Evolutionary conservation across 2,888 invertebrate genomes (phyloP).

Genomic region (Plagiodera versicolora): DNA sequence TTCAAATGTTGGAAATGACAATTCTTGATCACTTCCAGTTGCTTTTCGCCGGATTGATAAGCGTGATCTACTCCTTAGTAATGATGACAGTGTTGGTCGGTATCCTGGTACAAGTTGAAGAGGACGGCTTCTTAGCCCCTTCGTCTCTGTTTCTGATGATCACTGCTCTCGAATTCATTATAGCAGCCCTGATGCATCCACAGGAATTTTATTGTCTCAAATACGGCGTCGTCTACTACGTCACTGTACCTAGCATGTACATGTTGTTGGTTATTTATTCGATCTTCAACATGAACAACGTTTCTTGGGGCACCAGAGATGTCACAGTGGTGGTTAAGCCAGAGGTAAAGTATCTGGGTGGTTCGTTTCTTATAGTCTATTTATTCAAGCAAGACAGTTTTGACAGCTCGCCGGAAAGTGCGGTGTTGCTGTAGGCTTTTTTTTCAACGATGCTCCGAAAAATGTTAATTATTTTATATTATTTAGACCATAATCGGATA

Average conservation of each 20-base stretch:
- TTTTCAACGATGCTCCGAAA: too few relatives aligned
- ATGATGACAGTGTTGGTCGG: constrained; percentile 88
- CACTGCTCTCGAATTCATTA: constrained; percentile 61
- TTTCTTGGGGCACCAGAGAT: constrained; percentile 94
- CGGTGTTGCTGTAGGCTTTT: too few relatives aligned
- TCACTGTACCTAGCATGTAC: constrained; percentile 94
- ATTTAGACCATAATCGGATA: too few relatives aligned
- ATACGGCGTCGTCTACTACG: constrained; percentile 78
- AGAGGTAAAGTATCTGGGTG: constrained; percentile 29
- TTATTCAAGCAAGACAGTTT: too few relatives aligned
- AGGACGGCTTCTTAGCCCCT: constrained; percentile 80
- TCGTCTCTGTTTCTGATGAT: constrained; percentile 82
- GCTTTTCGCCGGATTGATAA: constrained; percentile 72
- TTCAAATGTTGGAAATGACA: too few relatives aligned
- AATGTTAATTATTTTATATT: too few relatives aligned
- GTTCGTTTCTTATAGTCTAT: too few relatives aligned
- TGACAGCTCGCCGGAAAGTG: too few relatives aligned
- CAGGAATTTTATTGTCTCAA: constrained; percentile 75
- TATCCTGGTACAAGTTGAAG: constrained; percentile 73
- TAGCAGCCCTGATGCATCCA: constrained; percentile 75
- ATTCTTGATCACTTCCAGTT: constrained; percentile 57
- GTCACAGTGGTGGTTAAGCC: constrained; percentile 53
- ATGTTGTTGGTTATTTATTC: constrained; percentile 90
- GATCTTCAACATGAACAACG: constrained; percentile 89
- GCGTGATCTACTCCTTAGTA: constrained; percentile 76